Base-by-base conservation (phyloP, 2,888 invertebrate species). In the Stenotaenia linearis region DNA sequence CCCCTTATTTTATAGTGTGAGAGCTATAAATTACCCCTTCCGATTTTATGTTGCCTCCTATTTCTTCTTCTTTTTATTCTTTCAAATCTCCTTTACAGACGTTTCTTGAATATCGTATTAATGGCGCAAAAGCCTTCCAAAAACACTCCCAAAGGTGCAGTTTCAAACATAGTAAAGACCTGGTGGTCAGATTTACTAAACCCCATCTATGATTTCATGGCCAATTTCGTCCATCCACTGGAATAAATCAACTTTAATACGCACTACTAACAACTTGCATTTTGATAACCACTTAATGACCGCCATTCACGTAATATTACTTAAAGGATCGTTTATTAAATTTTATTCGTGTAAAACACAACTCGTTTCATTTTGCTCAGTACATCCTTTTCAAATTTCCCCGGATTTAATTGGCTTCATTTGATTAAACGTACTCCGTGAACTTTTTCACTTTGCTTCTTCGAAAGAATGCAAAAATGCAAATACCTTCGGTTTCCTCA, bases 181-280 rank as follows among this genome's bases (percentile, higher is more conserved):
- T 61, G 61, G 3, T 61, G 61, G 61, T 61, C 61, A 61, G 61
- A 61, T 61, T 61, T 61, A 61, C 25, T 61, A 28, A 61, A 61
- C 61, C 23, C 61, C 61, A 61, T 61, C 28, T 61, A 61, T 25
- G 28, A 25, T 61, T 61, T 61, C 61, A 61, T 61, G 61, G 61
- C 61, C 61, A 61, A 61, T 61, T 61, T 61, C 25, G 61, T 25
- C 61, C 25, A 61, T 61, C 61, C 61, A 61, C 23, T 61, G 25
- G 23, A 61, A 61, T 61, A 61, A 25, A 61, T 61, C 61, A 61
- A 21, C 61, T 28, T 56, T 61, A 61, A 61, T 61, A 25, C 15
- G 15, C 12, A 61, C 61, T 61, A 25, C n/a, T n/a, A n/a, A n/a
- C 61, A 61, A 25, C 61, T 61, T 28, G 61, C 61, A 61, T 61